These are phyloP conservation scores for Drosophila mayaguana DNA, from an alignment of 2,888 invertebrate species.

Conservation along the genomic window DNA sequence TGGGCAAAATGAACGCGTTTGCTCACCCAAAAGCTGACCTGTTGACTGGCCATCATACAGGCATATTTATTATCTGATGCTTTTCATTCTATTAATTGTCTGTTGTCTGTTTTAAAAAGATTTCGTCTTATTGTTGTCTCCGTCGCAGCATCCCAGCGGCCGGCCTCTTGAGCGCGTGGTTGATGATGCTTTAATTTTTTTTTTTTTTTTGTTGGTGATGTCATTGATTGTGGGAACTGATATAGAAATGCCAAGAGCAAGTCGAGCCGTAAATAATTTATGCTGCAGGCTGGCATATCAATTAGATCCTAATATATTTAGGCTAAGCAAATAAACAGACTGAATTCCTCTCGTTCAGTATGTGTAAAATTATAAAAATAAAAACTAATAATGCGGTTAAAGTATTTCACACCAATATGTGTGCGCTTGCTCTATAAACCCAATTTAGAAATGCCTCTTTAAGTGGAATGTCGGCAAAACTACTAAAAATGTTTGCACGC, in stretches of 20 bases:
- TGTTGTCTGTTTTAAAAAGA: constrained; percentile 18
- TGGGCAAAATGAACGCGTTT: constrained; percentile 16
- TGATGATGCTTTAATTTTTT: constrained; percentile 35
- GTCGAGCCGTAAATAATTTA: background rate
- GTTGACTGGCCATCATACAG: constrained; percentile 17
- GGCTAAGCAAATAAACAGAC: constrained; percentile 1
- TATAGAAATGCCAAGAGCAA: constrained; percentile 24
- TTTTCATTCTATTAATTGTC: constrained; percentile 14
- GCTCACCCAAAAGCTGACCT: constrained; percentile 29
- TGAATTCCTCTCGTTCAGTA: background rate
- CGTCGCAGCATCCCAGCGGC: constrained; percentile 31
- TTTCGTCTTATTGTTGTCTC: constrained; percentile 12
- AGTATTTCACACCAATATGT: constrained; percentile 18
- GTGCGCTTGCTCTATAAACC: constrained; percentile 34
- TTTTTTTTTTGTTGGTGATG: constrained; percentile 61
- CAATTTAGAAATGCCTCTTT: constrained; percentile 2
- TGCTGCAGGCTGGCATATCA: constrained; percentile 8
- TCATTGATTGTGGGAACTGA: constrained; percentile 51
- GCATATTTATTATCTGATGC: constrained; percentile 12
- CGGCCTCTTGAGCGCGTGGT: constrained; percentile 50
- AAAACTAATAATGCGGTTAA: background rate
- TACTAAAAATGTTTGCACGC: constrained; percentile 46
- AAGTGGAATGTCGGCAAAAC: constrained; percentile 5
- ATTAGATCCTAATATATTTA: constrained; percentile 8
- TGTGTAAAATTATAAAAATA: background rate